Percentiles rank a stretch among this genome's conserved stretches.
Evolutionary conservation across 2,797 vertebrate species (phyloP).

Genomic region (Manis pentadactyla): DNA sequence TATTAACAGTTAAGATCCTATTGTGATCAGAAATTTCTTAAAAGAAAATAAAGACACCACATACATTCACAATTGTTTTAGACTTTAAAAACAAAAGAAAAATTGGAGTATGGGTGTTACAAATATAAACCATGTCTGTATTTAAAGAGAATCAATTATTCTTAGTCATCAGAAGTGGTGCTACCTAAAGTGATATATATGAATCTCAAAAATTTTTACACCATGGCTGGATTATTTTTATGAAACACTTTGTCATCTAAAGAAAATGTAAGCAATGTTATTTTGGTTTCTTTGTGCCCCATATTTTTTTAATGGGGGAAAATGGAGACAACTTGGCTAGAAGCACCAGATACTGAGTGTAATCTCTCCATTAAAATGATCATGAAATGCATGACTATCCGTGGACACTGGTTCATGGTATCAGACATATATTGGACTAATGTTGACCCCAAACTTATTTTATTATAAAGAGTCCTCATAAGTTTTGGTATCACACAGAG

Average conservation of each 20-base stretch:
- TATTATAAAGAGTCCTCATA: neutral
- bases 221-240: neutral
- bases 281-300: neutral
- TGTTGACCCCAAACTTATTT: neutral
- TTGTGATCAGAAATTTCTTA: neutral
- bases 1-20: neutral
- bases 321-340: neutral
- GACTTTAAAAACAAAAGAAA: constrained; percentile 35
- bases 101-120: neutral
- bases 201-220: neutral
- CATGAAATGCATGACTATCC: neutral
- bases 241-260: constrained; percentile 7
- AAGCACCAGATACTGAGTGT: neutral
- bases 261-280: neutral
- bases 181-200: neutral
- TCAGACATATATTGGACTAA: neutral
- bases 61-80: neutral
- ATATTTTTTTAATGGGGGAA: neutral
- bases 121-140: neutral
- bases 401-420: neutral
- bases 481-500: neutral
- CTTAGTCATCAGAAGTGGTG: neutral
- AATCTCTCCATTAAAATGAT: neutral
- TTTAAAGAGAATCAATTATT: constrained; percentile 18
- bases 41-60: neutral